Percentiles rank a stretch among this genome's conserved stretches.
These are phyloP conservation scores for Edolisoma coerulescens DNA, from an alignment of 2,113 vertebrate species.

Conservation along the genomic window DNA sequence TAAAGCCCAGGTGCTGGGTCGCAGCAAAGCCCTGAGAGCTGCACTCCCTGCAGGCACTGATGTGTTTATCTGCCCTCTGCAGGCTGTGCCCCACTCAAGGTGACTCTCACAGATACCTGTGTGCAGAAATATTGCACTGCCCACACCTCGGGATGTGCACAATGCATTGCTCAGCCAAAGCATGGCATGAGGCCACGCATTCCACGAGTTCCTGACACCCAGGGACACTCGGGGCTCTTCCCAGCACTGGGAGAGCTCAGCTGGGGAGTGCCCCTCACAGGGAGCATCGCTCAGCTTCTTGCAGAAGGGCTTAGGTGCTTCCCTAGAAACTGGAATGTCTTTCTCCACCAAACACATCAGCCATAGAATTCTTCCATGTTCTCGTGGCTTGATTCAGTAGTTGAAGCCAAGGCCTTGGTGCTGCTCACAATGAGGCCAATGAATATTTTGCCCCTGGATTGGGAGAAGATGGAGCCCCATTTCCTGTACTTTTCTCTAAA, in stretches of 20 bases:
- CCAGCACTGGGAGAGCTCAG: neutral
- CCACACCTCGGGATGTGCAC: neutral
- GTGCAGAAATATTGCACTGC: slow-evolving; percentile 10
- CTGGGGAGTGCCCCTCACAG: neutral
- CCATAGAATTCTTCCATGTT: neutral
- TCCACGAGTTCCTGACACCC: neutral
- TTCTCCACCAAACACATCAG: neutral
- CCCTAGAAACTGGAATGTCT: neutral
- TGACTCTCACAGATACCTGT: neutral
- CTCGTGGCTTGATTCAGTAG: neutral
- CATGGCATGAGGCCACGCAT: neutral
- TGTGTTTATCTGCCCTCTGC: slow-evolving; percentile 7
- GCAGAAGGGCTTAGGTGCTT: neutral
- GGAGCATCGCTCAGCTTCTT: neutral
- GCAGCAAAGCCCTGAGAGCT: neutral
- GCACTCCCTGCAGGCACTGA: neutral
- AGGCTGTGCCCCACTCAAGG: neutral
- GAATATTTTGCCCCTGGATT: neutral
- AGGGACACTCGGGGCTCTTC: neutral
- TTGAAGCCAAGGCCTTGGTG: neutral
- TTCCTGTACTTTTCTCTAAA: neutral
- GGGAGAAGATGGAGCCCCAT: neutral
- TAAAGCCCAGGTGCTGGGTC: neutral
- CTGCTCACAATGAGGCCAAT: neutral
- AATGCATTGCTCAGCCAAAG: neutral